Evolutionary conservation across 2,797 vertebrate genomes (phyloP).

Genomic region (Vespertilio murinus): DNA sequence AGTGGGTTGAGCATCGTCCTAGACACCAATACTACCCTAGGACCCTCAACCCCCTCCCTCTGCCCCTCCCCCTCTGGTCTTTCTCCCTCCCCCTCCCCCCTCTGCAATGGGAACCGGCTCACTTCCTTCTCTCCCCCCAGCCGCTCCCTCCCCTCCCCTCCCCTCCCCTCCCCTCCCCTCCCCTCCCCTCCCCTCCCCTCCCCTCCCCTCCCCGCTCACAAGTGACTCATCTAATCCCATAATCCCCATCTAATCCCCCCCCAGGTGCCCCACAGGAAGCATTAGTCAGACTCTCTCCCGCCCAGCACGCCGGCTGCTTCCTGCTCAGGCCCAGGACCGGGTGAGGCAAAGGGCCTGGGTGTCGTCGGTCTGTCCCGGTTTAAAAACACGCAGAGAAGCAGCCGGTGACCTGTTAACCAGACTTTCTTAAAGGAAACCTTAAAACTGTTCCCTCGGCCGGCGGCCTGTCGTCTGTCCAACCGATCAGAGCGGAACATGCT

Average conservation of each 20-base stretch:
- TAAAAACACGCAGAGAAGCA: background rate
- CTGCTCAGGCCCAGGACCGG: background rate
- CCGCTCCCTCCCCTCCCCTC: too few species aligned
- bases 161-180: too few species aligned
- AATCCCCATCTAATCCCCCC: background rate
- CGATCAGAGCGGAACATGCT: too few species aligned
- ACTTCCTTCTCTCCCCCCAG: too few species aligned
- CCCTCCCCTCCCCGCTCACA: constrained; percentile 15
- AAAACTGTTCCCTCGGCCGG: background rate
- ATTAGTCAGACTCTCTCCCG: background rate
- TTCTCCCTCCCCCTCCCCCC: too few species aligned
- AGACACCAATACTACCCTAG: too few species aligned
- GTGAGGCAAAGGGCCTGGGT: background rate
- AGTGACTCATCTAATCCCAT: constrained; percentile 58
- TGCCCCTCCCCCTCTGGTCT: too few species aligned
- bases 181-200: background rate
- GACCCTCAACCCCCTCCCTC: too few species aligned
- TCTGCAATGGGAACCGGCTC: too few species aligned
- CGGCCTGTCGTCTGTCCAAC: too few species aligned
- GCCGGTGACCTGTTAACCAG: background rate
- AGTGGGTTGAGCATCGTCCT: background rate
- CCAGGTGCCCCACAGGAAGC: background rate
- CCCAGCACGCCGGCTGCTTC: background rate
- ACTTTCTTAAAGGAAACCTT: background rate
- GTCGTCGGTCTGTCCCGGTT: background rate